Evolutionary conservation across 2,888 invertebrate genomes (phyloP), one percentile per base, ranked within the genome.

Genomic region (Xanthia togata): DNA sequence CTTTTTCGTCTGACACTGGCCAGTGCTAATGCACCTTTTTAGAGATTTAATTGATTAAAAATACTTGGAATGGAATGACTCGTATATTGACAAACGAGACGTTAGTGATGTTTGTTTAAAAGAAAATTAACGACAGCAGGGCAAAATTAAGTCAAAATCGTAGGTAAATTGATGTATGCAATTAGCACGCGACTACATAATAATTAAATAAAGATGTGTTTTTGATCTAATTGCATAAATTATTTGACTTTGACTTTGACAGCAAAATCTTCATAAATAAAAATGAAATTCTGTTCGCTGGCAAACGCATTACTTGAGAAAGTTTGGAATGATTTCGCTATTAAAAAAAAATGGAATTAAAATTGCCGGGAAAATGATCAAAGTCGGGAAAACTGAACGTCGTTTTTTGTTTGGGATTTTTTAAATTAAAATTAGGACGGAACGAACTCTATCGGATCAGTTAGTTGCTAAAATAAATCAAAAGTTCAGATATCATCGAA

Each of bases 1-100:
- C 6, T 65, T 63, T 80, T 70, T 70, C 17, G n/a, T 14, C 20
- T 50, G 17, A 62, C 84, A 65, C 79, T 70, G 55, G 65, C 55
- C 69, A 69, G 74, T 62, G 70, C 23, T 73, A 65, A 57, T 69
- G 79, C 41, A 50, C 35, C 38, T 70, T 65, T 83, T 62, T 20
- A 50, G 41, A 70, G 14, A 11, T 70, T 26, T 35, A 60, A 50
- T 60, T 65, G 31, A 57, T 62, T 70, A 83, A 31, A 53, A 60
- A 70, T 65, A 50, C 31, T 78, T 78, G n/a, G 57, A 63, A 50
- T 81, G n/a, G 20, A 77, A 53, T 14, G 9, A 35, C 26, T 69
- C 68, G 14, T 53, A 26, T 38, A 69, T 59, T 69, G 12, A 26
- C 12, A 31, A 65, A 55, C 11, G 26, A 31, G 47, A 62, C 6